These are phyloP conservation scores for Neotoxoptera formosana DNA, from an alignment of 1,140 invertebrate species.

Conservation along the genomic window DNA sequence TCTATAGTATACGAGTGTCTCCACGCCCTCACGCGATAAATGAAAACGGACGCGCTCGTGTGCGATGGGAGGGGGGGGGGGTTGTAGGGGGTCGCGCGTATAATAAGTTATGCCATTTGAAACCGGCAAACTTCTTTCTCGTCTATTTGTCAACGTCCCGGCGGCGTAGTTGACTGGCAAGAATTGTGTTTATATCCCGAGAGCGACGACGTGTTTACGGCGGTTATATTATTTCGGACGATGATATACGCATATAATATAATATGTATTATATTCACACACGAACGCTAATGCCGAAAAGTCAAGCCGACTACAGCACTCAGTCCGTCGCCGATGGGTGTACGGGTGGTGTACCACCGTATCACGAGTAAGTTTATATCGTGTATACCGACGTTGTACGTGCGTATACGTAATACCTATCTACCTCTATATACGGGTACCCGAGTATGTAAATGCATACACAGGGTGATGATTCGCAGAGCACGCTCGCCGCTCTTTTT, in stretches of 20 bases:
- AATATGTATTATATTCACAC: neutral
- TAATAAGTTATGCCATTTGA: neutral
- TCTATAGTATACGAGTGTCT: too few relatives aligned
- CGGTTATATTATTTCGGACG: neutral
- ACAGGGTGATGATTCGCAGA: neutral
- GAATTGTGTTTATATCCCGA: neutral
- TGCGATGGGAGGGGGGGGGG: too few relatives aligned
- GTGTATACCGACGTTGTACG: neutral
- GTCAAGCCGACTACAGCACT: neutral
- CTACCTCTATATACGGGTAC: neutral
- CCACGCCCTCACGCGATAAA: neutral
- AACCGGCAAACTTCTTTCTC: neutral
- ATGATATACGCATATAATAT: slow-evolving; percentile 5
- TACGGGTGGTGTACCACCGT: neutral
- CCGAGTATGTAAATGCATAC: neutral
- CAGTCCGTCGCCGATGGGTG: too few relatives aligned
- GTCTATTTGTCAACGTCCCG: slow-evolving; percentile 5
- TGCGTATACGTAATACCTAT: neutral
- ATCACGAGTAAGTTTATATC: neutral
- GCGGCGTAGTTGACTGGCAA: neutral
- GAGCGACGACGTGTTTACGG: neutral
- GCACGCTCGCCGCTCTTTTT: neutral
- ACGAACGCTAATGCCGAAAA: neutral
- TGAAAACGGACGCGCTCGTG: too few relatives aligned
- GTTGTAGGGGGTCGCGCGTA: neutral